Base-by-base conservation (phyloP, 2,888 invertebrate genomes). In the Sphaeridia pumilis region DNA sequence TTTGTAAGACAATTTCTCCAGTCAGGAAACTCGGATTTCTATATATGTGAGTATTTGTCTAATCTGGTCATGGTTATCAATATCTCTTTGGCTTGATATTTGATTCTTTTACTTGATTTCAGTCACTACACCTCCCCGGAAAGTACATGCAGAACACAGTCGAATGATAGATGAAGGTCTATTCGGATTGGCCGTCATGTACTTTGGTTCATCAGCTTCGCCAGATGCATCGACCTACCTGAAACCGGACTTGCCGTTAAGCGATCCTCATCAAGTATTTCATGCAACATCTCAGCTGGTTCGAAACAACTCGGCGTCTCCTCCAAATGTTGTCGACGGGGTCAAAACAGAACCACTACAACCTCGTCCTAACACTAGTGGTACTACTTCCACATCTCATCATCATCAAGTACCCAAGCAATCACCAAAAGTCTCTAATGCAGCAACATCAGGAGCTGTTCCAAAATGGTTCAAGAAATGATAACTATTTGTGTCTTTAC, bases 91-190 rank as follows among this genome's bases (percentile, higher is more conserved):
- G 41, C 41, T 14, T 14, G 20, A 17, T 7, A 12, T 14, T 36
- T 36, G n/a, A 7, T 36, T 36, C n/a, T 44, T 25, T 5, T 24
- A 24, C 3, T 12, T 25, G 10, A 20, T 46, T 72, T 58, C 70
- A 88, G 88, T 85, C 73, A 82, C 83, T 34, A 81, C 87, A 17
- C 90, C 92, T n/a, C 82, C 89, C 10, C 87, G 84, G 70, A 75
- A 75, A 60, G 73, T 81, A 56, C 71, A 92, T 41, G 73, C 78
- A 41, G 71, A 76, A 5, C 72, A 76, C 50, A 74, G 74, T 61
- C 78, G 79, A n/a, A 72, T 88, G 48, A 67, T 83, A 10, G 83
- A 87, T 67, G 76, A 80, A 10, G 78, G 80, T 65, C 83, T 83
- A 68, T 84, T 88, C 4, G 88, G 88, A 27, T 81, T 82, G 61